Conservation (phyloP, 1,140 invertebrate species). For the Ostrea denselamellosa region DNA sequence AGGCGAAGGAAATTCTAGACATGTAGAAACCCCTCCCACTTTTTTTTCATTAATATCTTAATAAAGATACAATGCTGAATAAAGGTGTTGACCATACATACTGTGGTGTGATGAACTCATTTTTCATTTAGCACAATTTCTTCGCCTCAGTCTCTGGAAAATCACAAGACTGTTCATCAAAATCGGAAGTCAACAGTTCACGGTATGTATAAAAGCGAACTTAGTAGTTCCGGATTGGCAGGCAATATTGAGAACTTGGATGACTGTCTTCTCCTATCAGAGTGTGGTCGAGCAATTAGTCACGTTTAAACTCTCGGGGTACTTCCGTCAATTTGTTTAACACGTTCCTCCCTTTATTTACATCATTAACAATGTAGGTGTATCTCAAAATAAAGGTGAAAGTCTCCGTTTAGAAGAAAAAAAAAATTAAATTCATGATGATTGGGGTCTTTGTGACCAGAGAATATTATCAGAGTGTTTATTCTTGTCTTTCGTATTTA, state of each 20-base stretch:
- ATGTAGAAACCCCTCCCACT: too few species aligned
- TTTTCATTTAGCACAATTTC: neutral
- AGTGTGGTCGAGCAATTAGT: neutral
- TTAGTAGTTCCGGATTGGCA: neutral
- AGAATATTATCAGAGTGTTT: too few species aligned
- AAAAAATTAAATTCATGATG: neutral
- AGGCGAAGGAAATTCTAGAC: too few species aligned
- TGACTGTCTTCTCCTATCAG: neutral
- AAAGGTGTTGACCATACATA: neutral
- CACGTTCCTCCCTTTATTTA: neutral
- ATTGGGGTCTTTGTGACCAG: neutral
- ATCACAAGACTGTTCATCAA: neutral
- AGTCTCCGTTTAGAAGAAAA: neutral
- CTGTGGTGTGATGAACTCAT: slow-evolving; percentile 17
- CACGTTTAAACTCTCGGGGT: neutral
- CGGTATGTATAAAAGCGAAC: neutral
- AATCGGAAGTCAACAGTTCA: neutral
- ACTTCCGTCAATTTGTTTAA: neutral
- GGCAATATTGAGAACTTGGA: neutral
- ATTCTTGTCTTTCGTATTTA: neutral
- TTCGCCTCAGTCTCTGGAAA: neutral
- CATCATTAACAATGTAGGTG: neutral
- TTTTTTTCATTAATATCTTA: neutral
- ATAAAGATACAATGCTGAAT: neutral
- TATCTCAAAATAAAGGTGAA: neutral